Conservation (phyloP, 2,888 invertebrate species). For the Luperina nickerlii region DNA sequence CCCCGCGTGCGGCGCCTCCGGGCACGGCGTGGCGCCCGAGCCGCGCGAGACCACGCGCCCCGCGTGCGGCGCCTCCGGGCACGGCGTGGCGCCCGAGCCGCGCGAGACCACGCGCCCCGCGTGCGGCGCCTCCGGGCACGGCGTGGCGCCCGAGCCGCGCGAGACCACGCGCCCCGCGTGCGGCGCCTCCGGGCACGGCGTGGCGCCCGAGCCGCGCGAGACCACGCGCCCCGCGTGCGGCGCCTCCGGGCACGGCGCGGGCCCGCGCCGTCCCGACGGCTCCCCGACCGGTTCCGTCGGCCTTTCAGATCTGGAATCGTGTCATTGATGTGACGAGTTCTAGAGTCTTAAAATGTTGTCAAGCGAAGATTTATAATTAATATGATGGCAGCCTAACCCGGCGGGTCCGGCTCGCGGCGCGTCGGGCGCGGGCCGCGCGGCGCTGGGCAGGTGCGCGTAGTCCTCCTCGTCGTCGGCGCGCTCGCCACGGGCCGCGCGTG, state of each 20-base stretch:
- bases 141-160: too few relatives aligned
- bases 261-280: constrained; percentile 24
- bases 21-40: too few relatives aligned
- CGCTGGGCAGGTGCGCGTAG: constrained; percentile 70
- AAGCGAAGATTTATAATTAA: too few relatives aligned
- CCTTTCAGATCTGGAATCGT: constrained; percentile 58
- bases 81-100: too few relatives aligned
- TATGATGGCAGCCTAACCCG: constrained; percentile 11
- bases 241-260: background rate
- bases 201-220: too few relatives aligned
- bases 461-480: constrained; percentile 65
- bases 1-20: too few relatives aligned
- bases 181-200: too few relatives aligned
- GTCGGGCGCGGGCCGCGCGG: constrained; percentile 17
- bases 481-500: constrained; percentile 18
- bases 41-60: too few relatives aligned
- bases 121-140: too few relatives aligned
- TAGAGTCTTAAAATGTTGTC: background rate
- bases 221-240: background rate
- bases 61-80: too few relatives aligned
- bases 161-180: too few relatives aligned
- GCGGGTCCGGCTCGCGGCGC: background rate
- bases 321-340: background rate
- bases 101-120: too few relatives aligned
- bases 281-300: constrained; percentile 71